A percentile compares a stretch with the other conserved stretches of the same genome.
phyloP scores from a whole-genome alignment of 2,888 invertebrate species.

The Cerastis leucographa region DNA sequence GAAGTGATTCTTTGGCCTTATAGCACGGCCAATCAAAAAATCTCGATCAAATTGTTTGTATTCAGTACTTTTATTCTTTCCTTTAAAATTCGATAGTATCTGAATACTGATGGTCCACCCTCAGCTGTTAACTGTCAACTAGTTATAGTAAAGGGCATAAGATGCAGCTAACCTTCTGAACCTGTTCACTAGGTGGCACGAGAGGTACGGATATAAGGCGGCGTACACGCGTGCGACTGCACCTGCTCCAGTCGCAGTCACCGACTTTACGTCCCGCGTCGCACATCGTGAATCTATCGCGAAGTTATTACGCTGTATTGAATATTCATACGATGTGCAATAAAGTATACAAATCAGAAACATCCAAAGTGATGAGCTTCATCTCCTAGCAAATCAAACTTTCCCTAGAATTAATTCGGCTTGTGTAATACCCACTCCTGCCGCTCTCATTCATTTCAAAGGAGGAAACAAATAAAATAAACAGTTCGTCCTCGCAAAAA shows the following conservation, averaged over 20 bases:
- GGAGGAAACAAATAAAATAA: neutral
- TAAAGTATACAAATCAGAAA: neutral
- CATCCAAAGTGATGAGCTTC: neutral
- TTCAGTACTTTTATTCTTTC: neutral
- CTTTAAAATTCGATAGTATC: neutral
- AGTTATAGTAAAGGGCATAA: neutral
- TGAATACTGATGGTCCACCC: neutral
- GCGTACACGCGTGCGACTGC: neutral
- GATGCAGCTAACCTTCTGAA: neutral
- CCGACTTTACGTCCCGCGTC: neutral
- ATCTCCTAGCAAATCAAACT: neutral
- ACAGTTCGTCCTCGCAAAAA: neutral
- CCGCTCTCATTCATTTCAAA: neutral
- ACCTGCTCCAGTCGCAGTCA: slow-evolving; percentile 1
- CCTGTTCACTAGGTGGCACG: neutral
- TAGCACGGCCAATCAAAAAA: neutral
- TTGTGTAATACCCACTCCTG: neutral
- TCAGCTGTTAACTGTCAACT: too few species aligned
- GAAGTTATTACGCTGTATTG: neutral
- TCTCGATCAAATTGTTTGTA: neutral
- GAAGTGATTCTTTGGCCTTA: neutral
- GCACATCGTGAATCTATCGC: neutral
- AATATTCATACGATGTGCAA: neutral
- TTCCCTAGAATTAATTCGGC: neutral
- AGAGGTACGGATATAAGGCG: slow-evolving; percentile 6